Base-by-base conservation (phyloP, 92 coral and sea anemone genomes). In the Porites rus region DNA sequence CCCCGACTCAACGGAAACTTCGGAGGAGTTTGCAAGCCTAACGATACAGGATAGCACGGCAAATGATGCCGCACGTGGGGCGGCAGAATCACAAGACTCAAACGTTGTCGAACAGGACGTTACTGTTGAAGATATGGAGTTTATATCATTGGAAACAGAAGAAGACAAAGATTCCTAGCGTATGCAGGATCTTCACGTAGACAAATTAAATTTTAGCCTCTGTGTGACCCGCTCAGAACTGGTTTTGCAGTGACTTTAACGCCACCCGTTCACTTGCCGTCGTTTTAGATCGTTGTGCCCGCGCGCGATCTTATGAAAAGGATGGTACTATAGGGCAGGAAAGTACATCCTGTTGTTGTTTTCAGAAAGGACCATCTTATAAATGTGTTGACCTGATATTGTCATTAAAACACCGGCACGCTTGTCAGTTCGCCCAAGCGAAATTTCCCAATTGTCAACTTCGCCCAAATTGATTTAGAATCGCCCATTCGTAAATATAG, bases 91-190 rank as follows among this genome's bases (percentile, higher is more conserved):
- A 18, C 79, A 83, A 74, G 76, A 81, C 88, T 69, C 84, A 76
- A 63, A 86, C 60, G 91, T 79, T 17, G 60, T 90, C 38, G 93
- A 92, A 85, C 87, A 84, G n/a, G 95, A 85, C 52, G 77, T 86
- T 77, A 85, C 79, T 86, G 93, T 87, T 78, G 92, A 94, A 83
- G 98, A 94, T 84, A 94, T 94, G 89, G 96, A 94, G 87, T 87
- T 92, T 8, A 94, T 94, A 88, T 84, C 93, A 59, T 75, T 94
- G 72, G 98, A 94, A 80, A 90, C 95, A 89, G 94, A 94, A 68
- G 98, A 94, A 79, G 98, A 92, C 59, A 94, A 94, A 75, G 98
- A 94, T 81, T 94, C 98, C 92, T 94, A 92, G 87, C 87, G 87
- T 19, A 59, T 21, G 50, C 38, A 13, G 79, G 72, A 31, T 7